Percentiles rank a stretch among this genome's conserved stretches.
These are phyloP conservation scores for Rhyacophila brunnea DNA, from an alignment of 1,140 invertebrate genomes.

Conservation along the genomic window DNA sequence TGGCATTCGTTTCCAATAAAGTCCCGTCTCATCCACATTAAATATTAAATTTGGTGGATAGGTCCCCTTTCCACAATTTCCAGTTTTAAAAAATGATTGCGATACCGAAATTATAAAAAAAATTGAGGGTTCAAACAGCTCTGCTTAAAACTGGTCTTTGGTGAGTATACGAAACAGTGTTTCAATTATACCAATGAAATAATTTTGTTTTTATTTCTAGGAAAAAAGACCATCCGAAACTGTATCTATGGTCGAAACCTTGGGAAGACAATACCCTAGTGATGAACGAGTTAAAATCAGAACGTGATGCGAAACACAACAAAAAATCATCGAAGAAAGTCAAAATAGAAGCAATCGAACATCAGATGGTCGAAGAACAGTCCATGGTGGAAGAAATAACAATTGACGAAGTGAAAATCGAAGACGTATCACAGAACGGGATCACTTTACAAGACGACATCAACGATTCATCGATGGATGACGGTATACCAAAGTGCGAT, in stretches of 20 bases:
- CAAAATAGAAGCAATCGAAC: background rate
- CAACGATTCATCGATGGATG: slow-evolving; percentile 20
- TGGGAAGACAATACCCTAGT: slow-evolving; percentile 61
- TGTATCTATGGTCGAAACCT: slow-evolving; percentile 82
- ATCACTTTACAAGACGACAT: slow-evolving; percentile 22
- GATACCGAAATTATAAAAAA: too few relatives aligned
- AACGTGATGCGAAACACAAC: background rate
- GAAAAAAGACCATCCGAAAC: slow-evolving; percentile 76
- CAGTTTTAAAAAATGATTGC: too few relatives aligned
- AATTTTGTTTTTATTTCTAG: slow-evolving; percentile 43
- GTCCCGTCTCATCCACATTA: too few relatives aligned
- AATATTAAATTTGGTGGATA: too few relatives aligned
- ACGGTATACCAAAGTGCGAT: slow-evolving; percentile 19
- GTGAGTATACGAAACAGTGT: too few relatives aligned
- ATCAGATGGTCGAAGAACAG: background rate
- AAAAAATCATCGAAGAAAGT: background rate
- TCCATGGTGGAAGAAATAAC: background rate
- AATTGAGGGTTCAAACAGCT: too few relatives aligned
- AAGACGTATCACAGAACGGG: background rate
- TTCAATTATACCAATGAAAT: too few relatives aligned
- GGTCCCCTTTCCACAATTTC: too few relatives aligned
- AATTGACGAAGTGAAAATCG: slow-evolving; percentile 12
- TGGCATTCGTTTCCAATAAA: too few relatives aligned
- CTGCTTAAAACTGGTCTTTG: too few relatives aligned
- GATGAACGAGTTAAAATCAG: background rate